Percentiles rank a stretch among this genome's conserved stretches.
These are phyloP conservation scores for Pogonognathellus flavescens DNA, from an alignment of 1,140 invertebrate species.

Conservation along the genomic window DNA sequence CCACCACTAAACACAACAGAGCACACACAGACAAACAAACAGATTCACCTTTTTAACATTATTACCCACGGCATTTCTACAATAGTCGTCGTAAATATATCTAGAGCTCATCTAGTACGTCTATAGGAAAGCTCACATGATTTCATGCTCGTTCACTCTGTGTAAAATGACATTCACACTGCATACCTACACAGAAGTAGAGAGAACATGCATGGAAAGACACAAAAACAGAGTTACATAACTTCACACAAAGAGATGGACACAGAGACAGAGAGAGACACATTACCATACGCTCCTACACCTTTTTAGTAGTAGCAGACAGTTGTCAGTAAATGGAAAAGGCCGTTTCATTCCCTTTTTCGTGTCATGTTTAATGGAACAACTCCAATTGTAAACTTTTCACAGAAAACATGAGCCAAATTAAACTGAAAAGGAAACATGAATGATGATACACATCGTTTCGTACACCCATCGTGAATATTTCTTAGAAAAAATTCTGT, in stretches of 20 bases:
- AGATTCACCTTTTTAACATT: not conserved
- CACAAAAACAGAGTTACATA: too few species aligned
- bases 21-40: constrained; percentile 26
- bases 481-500: too few species aligned
- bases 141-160: not conserved
- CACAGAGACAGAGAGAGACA: too few species aligned
- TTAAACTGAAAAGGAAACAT: not conserved
- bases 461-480: too few species aligned
- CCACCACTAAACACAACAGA: not conserved
- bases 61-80: not conserved
- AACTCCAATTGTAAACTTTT: not conserved
- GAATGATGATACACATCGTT: too few species aligned
- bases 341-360: not conserved
- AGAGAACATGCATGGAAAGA: too few species aligned
- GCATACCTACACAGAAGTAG: not conserved
- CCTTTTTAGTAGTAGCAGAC: not conserved
- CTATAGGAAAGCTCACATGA: not conserved
- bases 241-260: too few species aligned
- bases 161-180: constrained; percentile 5
- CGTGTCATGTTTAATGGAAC: not conserved
- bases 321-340: not conserved
- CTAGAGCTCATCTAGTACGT: not conserved
- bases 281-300: not conserved
- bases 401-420: not conserved
- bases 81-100: not conserved